These are phyloP conservation scores for Trididemnum clinides DNA, from an alignment of 23 tunicate genomes.

Conservation along the genomic window DNA sequence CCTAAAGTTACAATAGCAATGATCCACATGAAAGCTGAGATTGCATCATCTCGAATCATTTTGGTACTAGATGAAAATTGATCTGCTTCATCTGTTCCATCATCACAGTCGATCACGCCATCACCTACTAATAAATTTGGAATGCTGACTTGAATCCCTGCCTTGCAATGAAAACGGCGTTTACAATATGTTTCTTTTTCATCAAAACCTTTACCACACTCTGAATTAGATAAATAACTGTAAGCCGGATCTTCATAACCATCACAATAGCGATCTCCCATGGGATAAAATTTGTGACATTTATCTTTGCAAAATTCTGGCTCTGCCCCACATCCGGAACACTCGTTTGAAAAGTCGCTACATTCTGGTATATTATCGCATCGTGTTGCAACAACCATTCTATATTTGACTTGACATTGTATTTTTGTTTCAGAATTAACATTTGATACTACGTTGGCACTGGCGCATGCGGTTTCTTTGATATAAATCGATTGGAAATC, in stretches of 20 bases:
- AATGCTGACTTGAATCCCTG: constrained; percentile 27
- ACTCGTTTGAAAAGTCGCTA: background rate
- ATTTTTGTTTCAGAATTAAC: no score
- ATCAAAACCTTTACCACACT: background rate
- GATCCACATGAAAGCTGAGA: constrained; percentile 44
- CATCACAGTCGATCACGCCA: constrained; percentile 51
- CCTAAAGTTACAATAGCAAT: constrained; percentile 44
- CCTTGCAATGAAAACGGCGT: background rate
- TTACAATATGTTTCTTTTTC: constrained; percentile 34
- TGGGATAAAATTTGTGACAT: background rate
- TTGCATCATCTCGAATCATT: constrained; percentile 29
- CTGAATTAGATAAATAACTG: background rate
- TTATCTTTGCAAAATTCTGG: background rate
- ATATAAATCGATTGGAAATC: background rate
- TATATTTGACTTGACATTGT: background rate
- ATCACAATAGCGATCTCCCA: constrained; percentile 23
- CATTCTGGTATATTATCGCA: constrained; percentile 10
- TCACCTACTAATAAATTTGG: constrained; percentile 37
- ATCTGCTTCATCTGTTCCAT: constrained; percentile 59
- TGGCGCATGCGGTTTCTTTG: background rate
- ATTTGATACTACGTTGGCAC: background rate
- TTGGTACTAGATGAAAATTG: constrained; percentile 48
- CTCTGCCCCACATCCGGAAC: background rate
- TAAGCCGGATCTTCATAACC: background rate
- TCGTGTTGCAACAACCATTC: background rate